Conservation (phyloP, 2,888 invertebrate genomes). For the Drosophila lacicola region DNA sequence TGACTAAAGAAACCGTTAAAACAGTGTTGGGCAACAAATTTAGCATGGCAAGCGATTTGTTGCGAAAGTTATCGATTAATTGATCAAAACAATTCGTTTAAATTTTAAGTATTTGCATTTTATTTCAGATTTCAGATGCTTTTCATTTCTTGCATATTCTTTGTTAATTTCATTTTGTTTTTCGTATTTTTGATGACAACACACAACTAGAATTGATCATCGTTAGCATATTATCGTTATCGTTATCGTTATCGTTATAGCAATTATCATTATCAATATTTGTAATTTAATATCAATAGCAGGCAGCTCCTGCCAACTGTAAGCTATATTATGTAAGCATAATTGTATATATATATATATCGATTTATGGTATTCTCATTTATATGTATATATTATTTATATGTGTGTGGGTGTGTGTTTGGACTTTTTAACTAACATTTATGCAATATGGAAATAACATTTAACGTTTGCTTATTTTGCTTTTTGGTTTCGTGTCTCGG, state of each 20-base stretch:
- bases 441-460: constrained; percentile 63
- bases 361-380: constrained; percentile 15
- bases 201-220: constrained; percentile 67
- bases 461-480: constrained; percentile 39
- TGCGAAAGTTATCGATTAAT: background rate
- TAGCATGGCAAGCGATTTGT: background rate
- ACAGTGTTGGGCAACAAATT: background rate
- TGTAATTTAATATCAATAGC: constrained; percentile 32
- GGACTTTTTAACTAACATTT: constrained; percentile 65
- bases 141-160: constrained; percentile 21
- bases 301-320: constrained; percentile 23
- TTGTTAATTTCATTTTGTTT: constrained; percentile 17
- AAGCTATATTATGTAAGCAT: constrained; percentile 43
- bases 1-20: background rate
- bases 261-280: constrained; percentile 28
- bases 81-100: background rate
- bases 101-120: constrained; percentile 31
- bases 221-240: constrained; percentile 52
- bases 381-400: constrained; percentile 32
- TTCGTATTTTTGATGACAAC: constrained; percentile 46
- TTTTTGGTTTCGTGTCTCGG: constrained; percentile 49
- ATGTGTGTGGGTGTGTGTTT: constrained; percentile 44
- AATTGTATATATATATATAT: constrained; percentile 15
- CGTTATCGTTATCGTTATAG: constrained; percentile 19
- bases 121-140: constrained; percentile 42